These are phyloP conservation scores for Hypselothyrea guttata DNA, from an alignment of 2,888 invertebrate species.

Conservation along the genomic window DNA sequence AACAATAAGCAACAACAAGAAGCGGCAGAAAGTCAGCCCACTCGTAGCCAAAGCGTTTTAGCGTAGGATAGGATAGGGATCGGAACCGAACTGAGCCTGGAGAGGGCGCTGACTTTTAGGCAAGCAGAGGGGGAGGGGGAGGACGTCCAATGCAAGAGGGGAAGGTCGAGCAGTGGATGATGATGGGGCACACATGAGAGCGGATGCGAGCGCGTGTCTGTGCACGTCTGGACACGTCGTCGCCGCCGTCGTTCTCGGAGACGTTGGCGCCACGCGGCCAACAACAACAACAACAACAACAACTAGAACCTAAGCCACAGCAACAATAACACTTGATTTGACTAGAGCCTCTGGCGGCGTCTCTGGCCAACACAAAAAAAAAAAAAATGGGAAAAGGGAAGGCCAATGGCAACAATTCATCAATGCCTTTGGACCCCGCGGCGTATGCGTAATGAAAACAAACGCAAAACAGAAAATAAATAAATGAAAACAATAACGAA, in stretches of 20 bases:
- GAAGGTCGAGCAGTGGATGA: not conserved
- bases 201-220: slow-evolving; percentile 52
- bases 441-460: slow-evolving; percentile 66
- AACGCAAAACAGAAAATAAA: slow-evolving; percentile 1
- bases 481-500: no score
- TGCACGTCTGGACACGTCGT: slow-evolving; percentile 66
- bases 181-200: not conserved
- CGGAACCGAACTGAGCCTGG: not conserved
- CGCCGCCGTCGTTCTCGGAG: slow-evolving; percentile 37
- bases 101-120: no score
- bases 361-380: no score
- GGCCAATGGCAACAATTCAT: slow-evolving; percentile 67
- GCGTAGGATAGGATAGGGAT: no score
- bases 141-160: not conserved
- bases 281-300: slow-evolving; percentile 17
- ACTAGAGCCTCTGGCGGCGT: slow-evolving; percentile 33
- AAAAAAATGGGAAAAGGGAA: not conserved
- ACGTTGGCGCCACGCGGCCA: slow-evolving; percentile 64
- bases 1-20: slow-evolving; percentile 27
- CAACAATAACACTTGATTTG: slow-evolving; percentile 57
- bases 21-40: not conserved
- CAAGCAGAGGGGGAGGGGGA: not conserved
- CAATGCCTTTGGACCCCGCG: slow-evolving; percentile 57
- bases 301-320: no score
- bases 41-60: not conserved